phyloP scores from a whole-genome alignment of 2,113 vertebrate species.

The Columba livia region DNA sequence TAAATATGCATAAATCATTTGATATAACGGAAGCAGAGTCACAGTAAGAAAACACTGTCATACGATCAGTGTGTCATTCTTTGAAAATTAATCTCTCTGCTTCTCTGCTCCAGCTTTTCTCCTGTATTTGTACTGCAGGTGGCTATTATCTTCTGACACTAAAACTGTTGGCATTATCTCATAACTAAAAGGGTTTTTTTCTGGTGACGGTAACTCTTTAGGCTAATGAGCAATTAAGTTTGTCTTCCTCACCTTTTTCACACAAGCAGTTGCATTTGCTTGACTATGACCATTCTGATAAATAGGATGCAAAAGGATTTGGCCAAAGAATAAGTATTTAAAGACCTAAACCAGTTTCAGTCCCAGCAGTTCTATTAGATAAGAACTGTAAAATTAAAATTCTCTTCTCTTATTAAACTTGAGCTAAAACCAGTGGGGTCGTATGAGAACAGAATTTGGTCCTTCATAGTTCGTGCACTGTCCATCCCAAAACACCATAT shows the following conservation, averaged over 20 bases:
- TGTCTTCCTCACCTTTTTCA: neutral
- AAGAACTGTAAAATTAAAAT: neutral
- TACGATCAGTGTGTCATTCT: neutral
- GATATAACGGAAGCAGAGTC: neutral
- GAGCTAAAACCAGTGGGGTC: neutral
- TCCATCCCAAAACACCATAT: neutral
- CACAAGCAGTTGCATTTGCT: neutral
- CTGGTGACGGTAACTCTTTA: neutral
- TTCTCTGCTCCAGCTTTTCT: neutral
- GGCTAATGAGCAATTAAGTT: neutral
- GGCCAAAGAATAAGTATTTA: neutral
- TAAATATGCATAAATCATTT: neutral
- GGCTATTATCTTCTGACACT: neutral
- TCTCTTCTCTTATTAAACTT: neutral
- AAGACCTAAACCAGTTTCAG: neutral
- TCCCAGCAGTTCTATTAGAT: neutral
- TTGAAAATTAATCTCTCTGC: conserved; percentile 2
- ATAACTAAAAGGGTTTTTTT: neutral
- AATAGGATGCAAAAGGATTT: neutral
- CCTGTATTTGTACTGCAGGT: neutral
- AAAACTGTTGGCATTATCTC: neutral
- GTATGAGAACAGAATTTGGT: neutral
- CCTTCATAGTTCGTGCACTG: neutral
- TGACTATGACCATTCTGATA: neutral
- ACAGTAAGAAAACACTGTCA: neutral